Percentiles rank a stretch among this genome's conserved stretches.
Evolutionary conservation across 2,797 vertebrate genomes (phyloP).

Genomic region (Oreochromis mossambicus): DNA sequence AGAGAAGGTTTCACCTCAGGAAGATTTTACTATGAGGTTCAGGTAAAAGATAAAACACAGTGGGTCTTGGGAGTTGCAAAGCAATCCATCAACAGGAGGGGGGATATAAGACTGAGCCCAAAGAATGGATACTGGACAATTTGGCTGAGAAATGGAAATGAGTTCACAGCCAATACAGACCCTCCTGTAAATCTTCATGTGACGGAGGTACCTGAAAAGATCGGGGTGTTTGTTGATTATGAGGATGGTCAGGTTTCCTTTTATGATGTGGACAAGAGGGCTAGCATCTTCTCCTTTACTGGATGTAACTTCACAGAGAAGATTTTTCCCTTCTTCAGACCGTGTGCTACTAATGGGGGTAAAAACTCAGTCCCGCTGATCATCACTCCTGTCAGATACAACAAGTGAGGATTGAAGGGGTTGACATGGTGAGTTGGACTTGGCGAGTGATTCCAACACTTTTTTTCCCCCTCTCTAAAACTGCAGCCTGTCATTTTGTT

Average conservation of each 20-base stretch:
- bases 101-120: constrained; percentile 41
- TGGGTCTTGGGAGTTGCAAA: constrained; percentile 59
- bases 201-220: constrained; percentile 34
- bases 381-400: constrained; percentile 40
- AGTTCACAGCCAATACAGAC: constrained; percentile 16
- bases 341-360: not conserved
- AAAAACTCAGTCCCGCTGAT: constrained; percentile 47
- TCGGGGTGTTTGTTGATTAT: constrained; percentile 57
- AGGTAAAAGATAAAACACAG: constrained; percentile 50
- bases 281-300: constrained; percentile 51
- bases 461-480: not conserved
- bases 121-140: constrained; percentile 58
- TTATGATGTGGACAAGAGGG: constrained; percentile 39
- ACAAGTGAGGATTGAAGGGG: not conserved
- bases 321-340: constrained; percentile 62
- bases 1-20: constrained; percentile 46
- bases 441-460: not conserved
- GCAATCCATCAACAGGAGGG: constrained; percentile 56
- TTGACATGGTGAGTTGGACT: not conserved
- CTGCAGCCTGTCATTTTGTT: not conserved
- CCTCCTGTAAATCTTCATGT: not conserved
- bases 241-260: constrained; percentile 47
- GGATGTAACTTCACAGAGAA: constrained; percentile 37
- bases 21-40: constrained; percentile 59
- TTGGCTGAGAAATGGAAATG: constrained; percentile 35